Percentiles rank a stretch among this genome's conserved stretches.
phyloP scores from a whole-genome alignment of 2,113 vertebrate genomes.

The Mesocricetus auratus region DNA sequence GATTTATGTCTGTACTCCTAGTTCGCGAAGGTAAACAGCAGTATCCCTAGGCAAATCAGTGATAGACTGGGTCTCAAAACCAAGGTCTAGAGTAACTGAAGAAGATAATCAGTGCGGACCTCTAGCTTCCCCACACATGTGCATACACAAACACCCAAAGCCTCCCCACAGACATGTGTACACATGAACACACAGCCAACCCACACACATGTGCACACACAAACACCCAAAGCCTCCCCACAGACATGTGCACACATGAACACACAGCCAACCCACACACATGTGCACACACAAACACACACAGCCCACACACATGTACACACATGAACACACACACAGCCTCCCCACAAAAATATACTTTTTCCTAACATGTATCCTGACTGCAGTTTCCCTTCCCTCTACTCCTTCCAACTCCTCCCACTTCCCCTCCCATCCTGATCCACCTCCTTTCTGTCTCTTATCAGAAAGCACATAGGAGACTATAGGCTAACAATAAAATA shows the following conservation, averaged over 20 bases:
- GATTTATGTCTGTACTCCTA: background rate
- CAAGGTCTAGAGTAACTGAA: background rate
- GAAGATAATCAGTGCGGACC: background rate
- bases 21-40: background rate
- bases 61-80: background rate
- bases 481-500: background rate
- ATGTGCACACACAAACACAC: background rate
- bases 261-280: background rate
- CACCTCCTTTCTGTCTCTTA: background rate
- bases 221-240: no score
- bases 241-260: background rate
- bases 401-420: background rate
- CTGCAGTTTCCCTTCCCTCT: background rate
- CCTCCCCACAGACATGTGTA: no score
- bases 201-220: background rate
- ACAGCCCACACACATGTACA: no score
- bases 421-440: background rate
- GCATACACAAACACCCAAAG: background rate
- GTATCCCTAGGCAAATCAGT: background rate
- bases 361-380: background rate
- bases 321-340: no score
- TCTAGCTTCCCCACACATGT: background rate
- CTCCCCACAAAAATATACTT: background rate
- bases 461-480: background rate
- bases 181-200: background rate